These are phyloP conservation scores for Torymus auratus DNA, from an alignment of 2,888 invertebrate species.

Conservation along the genomic window DNA sequence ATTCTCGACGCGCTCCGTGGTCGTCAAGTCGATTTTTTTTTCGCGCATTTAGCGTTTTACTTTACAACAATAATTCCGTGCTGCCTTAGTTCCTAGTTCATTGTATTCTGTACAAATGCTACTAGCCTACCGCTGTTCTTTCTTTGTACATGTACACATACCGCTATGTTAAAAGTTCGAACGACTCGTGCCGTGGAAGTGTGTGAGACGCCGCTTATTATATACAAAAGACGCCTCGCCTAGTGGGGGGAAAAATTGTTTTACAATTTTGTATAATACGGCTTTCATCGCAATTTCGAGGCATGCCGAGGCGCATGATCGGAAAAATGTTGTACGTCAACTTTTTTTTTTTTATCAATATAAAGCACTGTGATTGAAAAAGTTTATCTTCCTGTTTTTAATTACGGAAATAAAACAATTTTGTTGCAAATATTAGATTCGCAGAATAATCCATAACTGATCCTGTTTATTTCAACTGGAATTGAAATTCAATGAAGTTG, in stretches of 20 bases:
- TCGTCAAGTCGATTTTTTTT: slow-evolving; percentile 38
- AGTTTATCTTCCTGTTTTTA: too few relatives aligned
- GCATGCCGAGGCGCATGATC: too few relatives aligned
- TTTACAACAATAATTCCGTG: slow-evolving; percentile 64
- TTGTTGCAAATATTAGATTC: too few relatives aligned
- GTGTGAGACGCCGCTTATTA: slow-evolving; percentile 30
- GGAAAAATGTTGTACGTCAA: too few relatives aligned
- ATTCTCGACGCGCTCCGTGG: slow-evolving; percentile 37
- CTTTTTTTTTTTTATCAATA: too few relatives aligned
- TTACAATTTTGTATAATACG: slow-evolving; percentile 17
- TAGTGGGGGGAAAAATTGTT: slow-evolving; percentile 2
- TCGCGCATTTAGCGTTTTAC: slow-evolving; percentile 59
- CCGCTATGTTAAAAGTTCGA: slow-evolving; percentile 29
- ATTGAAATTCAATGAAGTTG: too few relatives aligned
- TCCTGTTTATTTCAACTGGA: too few relatives aligned
- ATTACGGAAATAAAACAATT: too few relatives aligned
- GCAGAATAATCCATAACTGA: too few relatives aligned
- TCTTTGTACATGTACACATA: slow-evolving; percentile 57
- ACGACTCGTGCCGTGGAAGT: slow-evolving; percentile 38
- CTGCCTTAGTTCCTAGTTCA: slow-evolving; percentile 59
- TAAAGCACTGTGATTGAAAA: too few relatives aligned
- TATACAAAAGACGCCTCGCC: slow-evolving; percentile 53
- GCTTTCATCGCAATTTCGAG: too few relatives aligned
- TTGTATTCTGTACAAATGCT: slow-evolving; percentile 73
- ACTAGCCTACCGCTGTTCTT: slow-evolving; percentile 62